Percentiles rank a stretch among this genome's conserved stretches.
Evolutionary conservation across 2,888 invertebrate genomes (phyloP).

Genomic region (Lycaena phlaeas): DNA sequence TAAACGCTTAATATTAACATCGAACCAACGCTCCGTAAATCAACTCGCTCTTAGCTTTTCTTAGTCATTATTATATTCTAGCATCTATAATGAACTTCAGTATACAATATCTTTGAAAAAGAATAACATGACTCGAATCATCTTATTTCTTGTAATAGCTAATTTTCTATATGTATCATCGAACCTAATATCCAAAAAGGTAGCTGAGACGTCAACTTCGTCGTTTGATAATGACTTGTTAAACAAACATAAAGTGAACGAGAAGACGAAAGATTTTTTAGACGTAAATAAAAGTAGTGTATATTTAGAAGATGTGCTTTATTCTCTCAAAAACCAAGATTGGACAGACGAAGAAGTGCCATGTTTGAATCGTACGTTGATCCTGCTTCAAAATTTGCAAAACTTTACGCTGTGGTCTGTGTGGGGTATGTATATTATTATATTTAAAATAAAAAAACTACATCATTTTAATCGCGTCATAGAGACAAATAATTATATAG

Average conservation of each 20-base stretch:
- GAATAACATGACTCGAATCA: conserved; percentile 31
- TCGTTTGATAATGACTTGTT: conserved; percentile 1
- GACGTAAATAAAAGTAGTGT: background rate
- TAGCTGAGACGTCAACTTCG: conserved; percentile 14
- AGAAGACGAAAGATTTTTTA: background rate
- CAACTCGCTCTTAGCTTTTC: background rate
- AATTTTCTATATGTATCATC: background rate
- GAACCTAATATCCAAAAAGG: conserved; percentile 11
- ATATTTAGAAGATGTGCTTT: conserved; percentile 56
- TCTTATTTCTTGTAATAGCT: background rate
- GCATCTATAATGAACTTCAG: conserved; percentile 27
- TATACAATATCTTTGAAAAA: conserved; percentile 20
- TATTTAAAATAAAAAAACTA: too few relatives aligned
- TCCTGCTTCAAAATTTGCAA: conserved; percentile 46
- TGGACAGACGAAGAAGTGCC: conserved; percentile 46
- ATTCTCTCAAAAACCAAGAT: conserved; percentile 41
- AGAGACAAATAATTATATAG: too few relatives aligned
- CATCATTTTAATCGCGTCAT: too few relatives aligned
- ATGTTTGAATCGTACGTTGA: conserved; percentile 44
- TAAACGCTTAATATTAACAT: too few relatives aligned
- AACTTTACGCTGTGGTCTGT: conserved; percentile 73
- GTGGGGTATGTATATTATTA: conserved; percentile 54
- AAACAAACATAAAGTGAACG: background rate
- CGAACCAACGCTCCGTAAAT: background rate
- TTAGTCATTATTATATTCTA: conserved; percentile 32